Conservation (phyloP, 2,113 vertebrate species). For the Craseonycteris thonglongyai region DNA sequence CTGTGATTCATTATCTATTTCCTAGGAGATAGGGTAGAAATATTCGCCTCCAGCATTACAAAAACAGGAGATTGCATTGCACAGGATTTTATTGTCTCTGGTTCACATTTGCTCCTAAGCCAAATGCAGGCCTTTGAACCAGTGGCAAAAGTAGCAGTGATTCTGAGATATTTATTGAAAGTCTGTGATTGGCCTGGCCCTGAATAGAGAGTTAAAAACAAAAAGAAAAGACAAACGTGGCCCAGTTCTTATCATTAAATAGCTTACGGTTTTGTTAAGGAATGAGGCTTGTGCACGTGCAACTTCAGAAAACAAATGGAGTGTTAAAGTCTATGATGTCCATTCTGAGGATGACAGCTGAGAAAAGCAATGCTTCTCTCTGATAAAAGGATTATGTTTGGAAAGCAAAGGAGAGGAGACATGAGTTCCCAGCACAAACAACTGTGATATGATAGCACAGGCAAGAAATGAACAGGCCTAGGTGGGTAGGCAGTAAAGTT, state of each 20-base stretch:
- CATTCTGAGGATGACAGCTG: background rate
- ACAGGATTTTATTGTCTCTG: conserved; percentile 13
- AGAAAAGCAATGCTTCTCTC: background rate
- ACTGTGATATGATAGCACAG: background rate
- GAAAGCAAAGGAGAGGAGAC: background rate
- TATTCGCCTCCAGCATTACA: background rate
- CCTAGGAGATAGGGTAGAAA: conserved; percentile 31
- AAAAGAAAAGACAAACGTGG: background rate
- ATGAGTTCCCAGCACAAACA: background rate
- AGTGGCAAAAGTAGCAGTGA: conserved; percentile 18
- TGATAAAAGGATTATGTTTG: background rate
- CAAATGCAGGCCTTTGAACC: conserved; percentile 26
- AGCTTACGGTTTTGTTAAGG: background rate
- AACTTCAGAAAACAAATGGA: background rate
- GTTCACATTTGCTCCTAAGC: conserved; percentile 39
- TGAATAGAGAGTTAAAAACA: background rate
- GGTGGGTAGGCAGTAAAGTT: background rate
- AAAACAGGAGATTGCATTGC: conserved; percentile 64
- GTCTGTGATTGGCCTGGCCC: background rate
- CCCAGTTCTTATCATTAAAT: background rate
- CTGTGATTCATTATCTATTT: conserved; percentile 34
- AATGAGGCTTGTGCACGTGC: background rate
- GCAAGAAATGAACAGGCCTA: background rate
- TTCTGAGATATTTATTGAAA: conserved; percentile 23
- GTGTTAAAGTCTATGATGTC: background rate